A percentile compares a stretch with the other conserved stretches of the same genome.
Conservation (phyloP, 2,888 invertebrate species). For the Latheticus oryzae region DNA sequence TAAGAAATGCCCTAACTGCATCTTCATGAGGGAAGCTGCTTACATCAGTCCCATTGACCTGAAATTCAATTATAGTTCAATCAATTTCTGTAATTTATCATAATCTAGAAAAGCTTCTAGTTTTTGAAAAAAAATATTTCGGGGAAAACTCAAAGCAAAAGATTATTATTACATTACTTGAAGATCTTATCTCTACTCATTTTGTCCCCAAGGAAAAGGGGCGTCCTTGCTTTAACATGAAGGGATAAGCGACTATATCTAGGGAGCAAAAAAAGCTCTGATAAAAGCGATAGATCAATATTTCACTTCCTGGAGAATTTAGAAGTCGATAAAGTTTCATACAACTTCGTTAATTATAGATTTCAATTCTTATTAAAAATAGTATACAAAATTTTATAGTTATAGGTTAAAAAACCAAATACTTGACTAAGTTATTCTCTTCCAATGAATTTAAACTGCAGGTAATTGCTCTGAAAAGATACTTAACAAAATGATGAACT, state of each 20-base stretch:
- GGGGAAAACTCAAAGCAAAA: conserved; percentile 1
- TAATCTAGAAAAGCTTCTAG: too few species aligned
- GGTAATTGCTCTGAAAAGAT: conserved; percentile 40
- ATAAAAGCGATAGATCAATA: conserved; percentile 17
- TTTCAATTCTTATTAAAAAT: too few species aligned
- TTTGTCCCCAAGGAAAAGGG: conserved; percentile 12
- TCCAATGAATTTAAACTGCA: conserved; percentile 28
- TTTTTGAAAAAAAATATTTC: conserved; percentile 11
- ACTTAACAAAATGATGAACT: conserved; percentile 42
- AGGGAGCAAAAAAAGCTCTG: conserved; percentile 9
- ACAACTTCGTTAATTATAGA: background rate
- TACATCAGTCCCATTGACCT: conserved; percentile 74
- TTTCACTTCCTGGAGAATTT: background rate
- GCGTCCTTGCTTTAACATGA: conserved; percentile 16
- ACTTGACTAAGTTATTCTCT: conserved; percentile 32
- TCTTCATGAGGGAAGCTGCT: conserved; percentile 72
- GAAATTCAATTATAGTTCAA: conserved; percentile 48
- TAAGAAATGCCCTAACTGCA: conserved; percentile 71
- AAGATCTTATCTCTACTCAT: conserved; percentile 22
- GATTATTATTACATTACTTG: conserved; percentile 22
- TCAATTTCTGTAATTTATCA: too few species aligned
- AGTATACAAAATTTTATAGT: background rate
- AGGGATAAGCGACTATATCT: conserved; percentile 9
- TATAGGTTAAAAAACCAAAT: conserved; percentile 1
- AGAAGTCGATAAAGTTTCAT: background rate